These are phyloP conservation scores for Drosophila pseudotalamancana DNA, from an alignment of 2,888 invertebrate species.

Conservation along the genomic window DNA sequence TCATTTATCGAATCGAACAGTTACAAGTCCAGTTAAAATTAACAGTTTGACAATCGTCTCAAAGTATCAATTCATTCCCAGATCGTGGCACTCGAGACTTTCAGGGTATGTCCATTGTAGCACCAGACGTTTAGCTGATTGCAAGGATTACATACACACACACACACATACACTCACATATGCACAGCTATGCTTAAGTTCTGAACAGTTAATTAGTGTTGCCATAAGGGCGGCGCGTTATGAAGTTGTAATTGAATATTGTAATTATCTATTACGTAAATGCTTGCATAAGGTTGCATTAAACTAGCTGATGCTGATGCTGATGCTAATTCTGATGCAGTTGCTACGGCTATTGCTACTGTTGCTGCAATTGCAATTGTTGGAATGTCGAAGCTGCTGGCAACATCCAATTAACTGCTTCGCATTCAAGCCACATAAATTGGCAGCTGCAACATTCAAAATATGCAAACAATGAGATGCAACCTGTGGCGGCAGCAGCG, in stretches of 20 bases:
- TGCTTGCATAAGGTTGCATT: constrained; percentile 31
- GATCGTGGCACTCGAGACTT: constrained; percentile 21
- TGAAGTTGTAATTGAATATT: constrained; percentile 70
- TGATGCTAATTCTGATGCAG: too few relatives aligned
- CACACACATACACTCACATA: constrained; percentile 10
- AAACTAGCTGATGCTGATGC: not conserved
- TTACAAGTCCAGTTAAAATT: not conserved
- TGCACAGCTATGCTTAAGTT: not conserved
- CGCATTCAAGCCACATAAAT: constrained; percentile 27
- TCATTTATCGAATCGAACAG: too few relatives aligned
- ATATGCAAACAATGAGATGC: constrained; percentile 30
- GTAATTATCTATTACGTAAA: constrained; percentile 51
- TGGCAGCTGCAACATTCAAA: constrained; percentile 18
- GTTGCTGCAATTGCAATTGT: not conserved
- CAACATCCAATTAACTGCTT: constrained; percentile 42
- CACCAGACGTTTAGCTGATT: constrained; percentile 48
- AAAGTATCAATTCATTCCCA: constrained; percentile 18
- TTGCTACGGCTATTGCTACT: not conserved
- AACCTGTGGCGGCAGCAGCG: not conserved
- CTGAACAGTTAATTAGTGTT: constrained; percentile 1
- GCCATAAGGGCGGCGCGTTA: constrained; percentile 36
- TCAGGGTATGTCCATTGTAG: constrained; percentile 25
- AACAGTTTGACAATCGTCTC: constrained; percentile 10
- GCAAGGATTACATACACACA: constrained; percentile 30
- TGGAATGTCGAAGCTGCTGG: constrained; percentile 3